Evolutionary conservation across 1,140 invertebrate species (phyloP), one percentile per base, ranked within the genome.

Genomic region (Calephelis virginiensis): DNA sequence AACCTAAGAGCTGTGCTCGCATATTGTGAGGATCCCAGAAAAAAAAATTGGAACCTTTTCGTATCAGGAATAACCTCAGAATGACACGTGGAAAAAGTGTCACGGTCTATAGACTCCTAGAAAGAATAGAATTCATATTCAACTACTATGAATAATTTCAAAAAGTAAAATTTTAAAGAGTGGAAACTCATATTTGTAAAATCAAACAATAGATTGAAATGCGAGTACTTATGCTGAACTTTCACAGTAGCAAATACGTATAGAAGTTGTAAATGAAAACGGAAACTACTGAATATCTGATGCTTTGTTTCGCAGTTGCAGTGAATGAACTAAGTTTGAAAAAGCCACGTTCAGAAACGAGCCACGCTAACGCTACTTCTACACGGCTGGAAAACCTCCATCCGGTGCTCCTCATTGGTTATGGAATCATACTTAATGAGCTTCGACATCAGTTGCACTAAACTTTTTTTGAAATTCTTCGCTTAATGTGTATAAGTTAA

Each of bases 321-420:
- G 83, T 91, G 60, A 91, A 91, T 74, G 89, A 91, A 74, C 78
- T 89, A 56, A 85, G 78, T 74, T 59, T 82, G 71, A 89, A 86
- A 74, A 85, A 73, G 71, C 86, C 89, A 43, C 76, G 78, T 43
- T 77, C 85, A 0, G 84, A 89, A 12, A 82, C 81, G 2, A 85
- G 78, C 17, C 79, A 82, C 10, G 82, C 83, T 8, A 90, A 87
- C 59, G 76, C 68, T 1, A 86, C 84, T 1, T 76, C 82, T 0
- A 67, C 73, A 8, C 62, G 64, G 53, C 70, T 80, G 7, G 75
- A 75, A 49, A 73, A 67, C 37, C 77, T 77, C 66, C 66, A 67
- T 65, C 71, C 76, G 9, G 9, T 86, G 13, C 74, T 80, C 68
- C 67, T 86, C 11, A 68, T 89, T 10, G 75, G 77, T 53, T 84